phyloP scores from a whole-genome alignment of 2,797 vertebrate genomes.

The Echiichthys vipera region DNA sequence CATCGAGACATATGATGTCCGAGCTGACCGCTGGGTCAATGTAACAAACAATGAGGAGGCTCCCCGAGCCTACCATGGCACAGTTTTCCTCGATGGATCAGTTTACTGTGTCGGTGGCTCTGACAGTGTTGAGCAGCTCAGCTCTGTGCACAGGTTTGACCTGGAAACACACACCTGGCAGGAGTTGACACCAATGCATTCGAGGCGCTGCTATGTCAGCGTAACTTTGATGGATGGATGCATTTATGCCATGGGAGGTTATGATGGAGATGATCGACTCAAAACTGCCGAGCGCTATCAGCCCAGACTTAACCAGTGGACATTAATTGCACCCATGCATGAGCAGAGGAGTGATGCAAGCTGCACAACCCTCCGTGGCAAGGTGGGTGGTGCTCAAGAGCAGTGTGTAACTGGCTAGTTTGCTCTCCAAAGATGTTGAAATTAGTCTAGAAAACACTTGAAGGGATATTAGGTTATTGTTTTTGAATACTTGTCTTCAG shows the following conservation, averaged over 20 bases:
- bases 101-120: constrained; percentile 81
- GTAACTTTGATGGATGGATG: constrained; percentile 80
- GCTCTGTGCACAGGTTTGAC: constrained; percentile 82
- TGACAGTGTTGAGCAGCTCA: constrained; percentile 82
- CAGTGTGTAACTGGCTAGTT: background rate
- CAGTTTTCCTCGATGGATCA: constrained; percentile 74
- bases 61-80: constrained; percentile 84
- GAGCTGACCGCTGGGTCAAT: constrained; percentile 83
- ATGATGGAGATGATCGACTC: constrained; percentile 80
- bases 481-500: background rate
- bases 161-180: constrained; percentile 83
- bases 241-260: constrained; percentile 90
- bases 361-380: constrained; percentile 79
- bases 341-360: constrained; percentile 85
- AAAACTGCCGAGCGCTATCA: constrained; percentile 86
- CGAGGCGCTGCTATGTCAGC: constrained; percentile 85
- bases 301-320: constrained; percentile 89
- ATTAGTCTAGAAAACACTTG: background rate
- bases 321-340: constrained; percentile 83
- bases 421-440: background rate
- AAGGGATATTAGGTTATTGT: background rate
- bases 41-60: constrained; percentile 72
- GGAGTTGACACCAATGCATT: constrained; percentile 88
- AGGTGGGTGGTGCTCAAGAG: constrained; percentile 54
- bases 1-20: constrained; percentile 84